These are phyloP conservation scores for Melanotaenia nigrans DNA, from an alignment of 2,797 vertebrate species.

Conservation along the genomic window DNA sequence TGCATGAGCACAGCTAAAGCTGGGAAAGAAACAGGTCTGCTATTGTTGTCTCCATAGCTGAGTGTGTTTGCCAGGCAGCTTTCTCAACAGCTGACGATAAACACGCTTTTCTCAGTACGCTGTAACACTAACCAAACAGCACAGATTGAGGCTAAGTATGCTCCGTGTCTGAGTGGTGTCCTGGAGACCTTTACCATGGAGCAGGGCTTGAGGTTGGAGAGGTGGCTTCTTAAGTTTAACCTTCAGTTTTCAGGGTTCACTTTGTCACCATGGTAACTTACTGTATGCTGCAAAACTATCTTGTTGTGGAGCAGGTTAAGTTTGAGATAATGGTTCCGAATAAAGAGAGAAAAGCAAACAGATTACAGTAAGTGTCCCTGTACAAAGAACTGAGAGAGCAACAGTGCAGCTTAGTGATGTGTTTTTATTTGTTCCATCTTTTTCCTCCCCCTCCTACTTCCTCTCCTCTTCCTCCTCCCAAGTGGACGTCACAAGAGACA, in stretches of 20 bases:
- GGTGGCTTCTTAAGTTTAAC: neutral
- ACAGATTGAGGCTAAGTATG: slow-evolving; percentile 43
- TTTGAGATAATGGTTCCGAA: neutral
- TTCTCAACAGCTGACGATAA: slow-evolving; percentile 53
- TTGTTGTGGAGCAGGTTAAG: neutral
- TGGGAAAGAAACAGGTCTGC: slow-evolving; percentile 48
- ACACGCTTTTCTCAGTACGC: slow-evolving; percentile 45
- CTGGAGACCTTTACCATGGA: neutral
- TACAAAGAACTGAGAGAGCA: neutral
- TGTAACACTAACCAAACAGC: slow-evolving; percentile 37
- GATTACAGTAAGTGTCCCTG: neutral
- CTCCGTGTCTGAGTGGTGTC: slow-evolving; percentile 19
- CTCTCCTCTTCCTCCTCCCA: slow-evolving; percentile 31
- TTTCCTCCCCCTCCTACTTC: slow-evolving; percentile 6
- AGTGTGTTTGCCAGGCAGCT: slow-evolving; percentile 38
- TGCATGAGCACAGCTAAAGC: slow-evolving; percentile 48
- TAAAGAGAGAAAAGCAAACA: too few relatives aligned
- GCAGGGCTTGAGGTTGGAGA: neutral
- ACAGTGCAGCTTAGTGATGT: neutral
- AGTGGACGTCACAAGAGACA: slow-evolving; percentile 41
- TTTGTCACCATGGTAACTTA: slow-evolving; percentile 4
- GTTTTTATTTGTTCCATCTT: slow-evolving; percentile 22
- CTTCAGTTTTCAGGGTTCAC: neutral
- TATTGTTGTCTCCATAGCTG: slow-evolving; percentile 57
- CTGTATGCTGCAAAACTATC: neutral